Base-by-base conservation (phyloP, 1,140 invertebrate genomes). In the Bombus haemorrhoidalis region DNA sequence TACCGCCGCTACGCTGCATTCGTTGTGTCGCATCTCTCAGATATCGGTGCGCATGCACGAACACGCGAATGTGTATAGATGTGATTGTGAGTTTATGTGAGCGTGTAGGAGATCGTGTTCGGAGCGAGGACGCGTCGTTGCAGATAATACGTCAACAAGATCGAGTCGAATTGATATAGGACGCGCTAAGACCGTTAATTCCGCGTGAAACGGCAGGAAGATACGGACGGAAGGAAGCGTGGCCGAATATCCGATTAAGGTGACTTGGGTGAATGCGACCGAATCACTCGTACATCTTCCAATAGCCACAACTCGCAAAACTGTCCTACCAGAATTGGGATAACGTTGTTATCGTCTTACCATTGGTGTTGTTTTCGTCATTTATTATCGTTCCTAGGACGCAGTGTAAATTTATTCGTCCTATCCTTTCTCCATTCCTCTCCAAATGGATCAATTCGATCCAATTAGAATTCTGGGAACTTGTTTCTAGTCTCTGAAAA, bases 1-100 rank as follows among this genome's bases (percentile, higher is more conserved):
- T 89, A 90, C 81, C 83, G 77, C 25, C 43, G 69, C 68, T 68
- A 53, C 68, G 66, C n/a, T 68, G 76, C 81, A 86, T 89, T 89
- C 81, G 86, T 90, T 90, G 85, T 90, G 81, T 89, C 83, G 32
- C 39, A 84, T 86, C 79, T 85, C 87, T 68, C 66, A 64, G 74
- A 73, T 89, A 71, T 81, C 83, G 18, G 41, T 68, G 41, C 66
- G 39, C 66, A 64, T 71, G 81, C 39, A 66, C 57, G 22, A 10
- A 28, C 34, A 43, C 28, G 34, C 34, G 10, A 18, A 39, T 12
- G 10, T 12, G 13, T n/a, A 22, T 43, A 9, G 9, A 8, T 18
- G 32, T 59, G 6, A 6, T 3, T 25, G 12, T 34, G 22, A 18
- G n/a, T 25, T 3, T 25, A 10, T 53, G 32, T 9, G 73, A 25